These are phyloP conservation scores for Origma solitaria DNA, from an alignment of 2,113 vertebrate species.

Conservation along the genomic window DNA sequence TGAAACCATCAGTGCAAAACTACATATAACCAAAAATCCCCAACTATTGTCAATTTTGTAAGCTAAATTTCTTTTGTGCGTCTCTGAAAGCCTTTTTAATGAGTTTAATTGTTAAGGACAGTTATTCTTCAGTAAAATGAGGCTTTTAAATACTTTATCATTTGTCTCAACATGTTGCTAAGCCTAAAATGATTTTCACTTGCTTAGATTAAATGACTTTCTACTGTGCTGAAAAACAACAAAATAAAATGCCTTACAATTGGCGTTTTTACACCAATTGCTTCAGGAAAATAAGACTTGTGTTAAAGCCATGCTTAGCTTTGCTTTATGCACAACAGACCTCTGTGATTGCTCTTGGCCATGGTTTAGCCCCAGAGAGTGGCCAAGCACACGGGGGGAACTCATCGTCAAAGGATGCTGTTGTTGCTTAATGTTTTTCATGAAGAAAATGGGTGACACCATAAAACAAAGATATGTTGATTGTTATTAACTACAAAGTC, in stretches of 20 bases:
- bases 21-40: background rate
- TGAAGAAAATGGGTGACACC: background rate
- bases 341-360: background rate
- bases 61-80: background rate
- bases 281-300: background rate
- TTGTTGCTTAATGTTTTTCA: background rate
- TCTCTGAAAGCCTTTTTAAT: background rate
- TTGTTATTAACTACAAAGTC: background rate
- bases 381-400: background rate
- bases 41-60: background rate
- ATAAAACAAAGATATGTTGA: background rate
- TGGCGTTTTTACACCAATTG: background rate
- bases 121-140: background rate
- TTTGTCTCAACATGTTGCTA: background rate
- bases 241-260: background rate
- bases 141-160: constrained; percentile 8
- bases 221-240: background rate
- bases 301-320: background rate
- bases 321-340: background rate
- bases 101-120: background rate
- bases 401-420: background rate
- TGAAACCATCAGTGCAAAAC: background rate
- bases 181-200: background rate
- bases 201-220: constrained; percentile 1
- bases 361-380: background rate